Evolutionary conservation across 2,888 invertebrate genomes (phyloP).

Genomic region (Drosophila stalkeri): DNA sequence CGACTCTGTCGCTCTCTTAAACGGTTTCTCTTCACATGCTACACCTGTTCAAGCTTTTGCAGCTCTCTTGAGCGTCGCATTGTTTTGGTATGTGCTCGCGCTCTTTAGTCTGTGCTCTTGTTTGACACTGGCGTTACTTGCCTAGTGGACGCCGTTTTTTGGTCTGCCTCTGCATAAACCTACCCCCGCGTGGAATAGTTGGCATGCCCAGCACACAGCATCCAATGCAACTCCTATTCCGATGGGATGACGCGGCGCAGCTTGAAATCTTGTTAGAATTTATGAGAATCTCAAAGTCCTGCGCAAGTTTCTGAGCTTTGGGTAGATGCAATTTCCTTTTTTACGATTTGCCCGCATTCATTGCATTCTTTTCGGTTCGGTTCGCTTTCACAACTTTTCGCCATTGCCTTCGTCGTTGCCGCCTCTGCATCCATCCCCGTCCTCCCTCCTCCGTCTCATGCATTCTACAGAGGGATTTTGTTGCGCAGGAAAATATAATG

Average conservation of each 20-base stretch:
- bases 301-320: slow-evolving; percentile 77
- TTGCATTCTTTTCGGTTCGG: slow-evolving; percentile 67
- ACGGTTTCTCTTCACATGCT: slow-evolving; percentile 13
- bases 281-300: slow-evolving; percentile 80
- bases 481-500: slow-evolving; percentile 65
- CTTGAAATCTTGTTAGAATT: slow-evolving; percentile 82
- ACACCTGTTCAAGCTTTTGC: slow-evolving; percentile 45
- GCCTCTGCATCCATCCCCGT: background rate
- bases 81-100: slow-evolving; percentile 46
- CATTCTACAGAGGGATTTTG: slow-evolving; percentile 34
- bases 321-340: slow-evolving; percentile 78
- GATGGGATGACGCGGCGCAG: slow-evolving; percentile 52
- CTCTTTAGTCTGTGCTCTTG: slow-evolving; percentile 38
- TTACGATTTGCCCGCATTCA: slow-evolving; percentile 72
- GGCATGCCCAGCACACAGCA: slow-evolving; percentile 1
- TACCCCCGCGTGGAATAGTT: slow-evolving; percentile 3
- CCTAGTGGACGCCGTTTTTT: slow-evolving; percentile 64
- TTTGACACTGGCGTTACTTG: slow-evolving; percentile 58
- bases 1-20: slow-evolving; percentile 23
- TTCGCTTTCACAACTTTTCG: slow-evolving; percentile 62
- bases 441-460: background rate
- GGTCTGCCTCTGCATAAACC: slow-evolving; percentile 4
- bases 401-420: slow-evolving; percentile 1
- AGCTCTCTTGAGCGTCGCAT: slow-evolving; percentile 42
- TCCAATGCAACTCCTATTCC: slow-evolving; percentile 45